phyloP scores from a whole-genome alignment of 2,113 vertebrate genomes.

The Lasiurus borealis region DNA sequence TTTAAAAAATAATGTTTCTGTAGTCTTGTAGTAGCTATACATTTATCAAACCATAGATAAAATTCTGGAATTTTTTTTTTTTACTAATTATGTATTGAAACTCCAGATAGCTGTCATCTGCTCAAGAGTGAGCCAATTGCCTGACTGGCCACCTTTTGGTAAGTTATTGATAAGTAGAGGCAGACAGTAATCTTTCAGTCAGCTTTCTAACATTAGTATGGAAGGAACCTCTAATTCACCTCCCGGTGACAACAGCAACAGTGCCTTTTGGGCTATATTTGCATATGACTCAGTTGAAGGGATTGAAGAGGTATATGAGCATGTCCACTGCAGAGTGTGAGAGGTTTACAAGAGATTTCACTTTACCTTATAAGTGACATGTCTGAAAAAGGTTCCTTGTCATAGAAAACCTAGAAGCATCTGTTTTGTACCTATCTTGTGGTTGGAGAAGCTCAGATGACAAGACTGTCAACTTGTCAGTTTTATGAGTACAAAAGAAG shows the following conservation, averaged over 20 bases:
- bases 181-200: not conserved
- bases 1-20: not conserved
- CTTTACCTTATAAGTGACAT: conserved; percentile 44
- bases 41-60: not conserved
- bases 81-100: not conserved
- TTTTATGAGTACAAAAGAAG: conserved; percentile 68
- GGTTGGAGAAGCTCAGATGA: conserved; percentile 56
- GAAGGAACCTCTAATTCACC: not conserved
- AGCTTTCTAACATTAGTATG: not conserved
- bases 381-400: conserved; percentile 38
- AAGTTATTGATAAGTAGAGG: not conserved
- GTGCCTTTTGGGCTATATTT: conserved; percentile 26
- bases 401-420: conserved; percentile 33
- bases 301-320: not conserved
- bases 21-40: not conserved
- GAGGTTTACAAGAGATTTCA: conserved; percentile 52
- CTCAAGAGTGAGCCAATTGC: not conserved
- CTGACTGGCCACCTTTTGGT: not conserved
- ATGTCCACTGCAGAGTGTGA: not conserved
- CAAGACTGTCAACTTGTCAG: conserved; percentile 73
- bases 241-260: not conserved
- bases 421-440: conserved; percentile 68
- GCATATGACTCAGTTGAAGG: conserved; percentile 3
- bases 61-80: not conserved
- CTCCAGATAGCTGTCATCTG: not conserved